Base-by-base conservation (phyloP, 2,888 invertebrate species). In the Eupithecia dodoneata region DNA sequence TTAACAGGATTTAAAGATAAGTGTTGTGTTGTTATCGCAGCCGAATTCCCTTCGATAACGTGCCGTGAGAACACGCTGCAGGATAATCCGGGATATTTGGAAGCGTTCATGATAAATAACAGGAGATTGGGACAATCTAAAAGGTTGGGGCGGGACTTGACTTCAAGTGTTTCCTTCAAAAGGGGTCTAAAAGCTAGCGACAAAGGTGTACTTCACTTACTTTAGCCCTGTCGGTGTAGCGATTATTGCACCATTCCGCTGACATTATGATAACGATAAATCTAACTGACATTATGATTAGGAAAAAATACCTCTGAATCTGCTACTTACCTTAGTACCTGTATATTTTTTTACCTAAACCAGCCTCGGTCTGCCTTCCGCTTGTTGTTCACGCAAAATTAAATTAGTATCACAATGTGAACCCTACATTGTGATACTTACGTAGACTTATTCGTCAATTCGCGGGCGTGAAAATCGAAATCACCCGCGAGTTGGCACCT, bases 31-130 rank as follows among this genome's bases (percentile, higher is more conserved):
- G 91, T 93, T 94, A 93, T 94, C 92, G 87, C 82, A 83, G 83
- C 9, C 18, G 84, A 90, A 90, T 90, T 88, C 90, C 87, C 85
- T 80, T 84, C 86, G 93, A 94, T 93, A 94, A 93, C 87, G 85
- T 83, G 84, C 83, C 90, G 91, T 91, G 92, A 90, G 91, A 92
- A 91, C 89, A 88, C 86, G 84, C 87, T 85, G 84, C 82, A 80
- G 89, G 85, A 88, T 91, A 88, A 87, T 87, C 85, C 81, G 81
- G 85, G 87, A 87, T 86, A 88, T 86, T 87, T 83, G 81, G 84
- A 84, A 84, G 83, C 81, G 84, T 83, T 86, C 86, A 79, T 83
- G 82, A 87, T 88, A 87, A 87, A 87, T 81, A 82, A 86, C 81
- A 88, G 84, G 85, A 83, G 86, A 84, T 86, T 85, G 85, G 81